Base-by-base conservation (phyloP, 2,113 vertebrate genomes). In the Rhineura floridana region DNA sequence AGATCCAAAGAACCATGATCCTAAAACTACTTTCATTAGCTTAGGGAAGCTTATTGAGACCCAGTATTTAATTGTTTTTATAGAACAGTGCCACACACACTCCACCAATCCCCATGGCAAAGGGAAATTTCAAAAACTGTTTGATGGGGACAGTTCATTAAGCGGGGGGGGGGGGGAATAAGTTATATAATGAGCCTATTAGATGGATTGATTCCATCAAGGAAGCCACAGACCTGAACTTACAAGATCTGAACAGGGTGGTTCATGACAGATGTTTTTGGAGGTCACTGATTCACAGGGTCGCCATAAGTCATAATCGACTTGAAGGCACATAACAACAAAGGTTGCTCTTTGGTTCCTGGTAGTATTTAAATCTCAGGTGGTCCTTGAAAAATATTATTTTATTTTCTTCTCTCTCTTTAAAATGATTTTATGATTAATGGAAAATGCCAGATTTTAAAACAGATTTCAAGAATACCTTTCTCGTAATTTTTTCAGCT, bases 401-500 rank as follows among this genome's bases (percentile, higher is more conserved):
- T 28, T 39, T 42, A 81, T 25, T 44, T 46, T 82, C 25, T 65
- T 30, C 44, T 59, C 30, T 59, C 30, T 65, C 30, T 85, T 46
- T 65, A n/a, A 28, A 67, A 79, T 30, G 25, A 67, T 44, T 28
- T 86, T 83, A 63, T 30, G 30, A 11, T 4, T 50, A 84, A 36
- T 1, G 2, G 33, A 72, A 84, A 13, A 72, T 70, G 17, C 46
- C 44, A 48, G 39, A 12, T 48, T 46, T 25, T 63, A 62, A 50
- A 8, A 52, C n/a, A n/a, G n/a, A 39, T 21, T 3, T 55, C 2
- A 6, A 19, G 12, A 88, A 79, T 93, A 99, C 99, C 98, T 98
- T 95, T 99, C 98, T 90, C 98, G 97, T 10, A 99, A 96, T 87
- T 99, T 99, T 95, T 99, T 99, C 73, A 99, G 86, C 94, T 99